A percentile compares a stretch with the other conserved stretches of the same genome.
phyloP scores from a whole-genome alignment of 2,113 vertebrate species.

The Cebidichthys violaceus region DNA sequence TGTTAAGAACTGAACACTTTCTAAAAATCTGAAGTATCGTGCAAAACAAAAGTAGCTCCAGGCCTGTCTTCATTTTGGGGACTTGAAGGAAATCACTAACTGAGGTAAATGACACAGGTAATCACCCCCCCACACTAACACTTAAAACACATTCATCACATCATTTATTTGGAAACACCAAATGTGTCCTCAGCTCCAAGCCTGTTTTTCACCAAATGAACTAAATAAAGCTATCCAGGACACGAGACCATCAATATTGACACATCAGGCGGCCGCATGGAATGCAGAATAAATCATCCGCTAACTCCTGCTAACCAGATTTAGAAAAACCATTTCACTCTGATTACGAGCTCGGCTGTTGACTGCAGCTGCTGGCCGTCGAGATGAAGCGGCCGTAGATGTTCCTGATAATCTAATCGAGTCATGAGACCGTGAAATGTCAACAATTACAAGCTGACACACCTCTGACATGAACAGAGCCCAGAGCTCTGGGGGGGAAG shows the following conservation, averaged over 20 bases:
- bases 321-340: conserved; percentile 55
- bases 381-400: conserved; percentile 20
- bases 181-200: not conserved
- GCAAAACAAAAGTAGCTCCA: too few species aligned
- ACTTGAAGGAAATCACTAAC: not conserved
- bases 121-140: not conserved
- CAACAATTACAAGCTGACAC: conserved; percentile 28
- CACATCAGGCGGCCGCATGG: conserved; percentile 49
- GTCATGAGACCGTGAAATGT: conserved; percentile 62
- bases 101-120: not conserved
- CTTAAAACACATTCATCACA: not conserved
- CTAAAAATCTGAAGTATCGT: not conserved
- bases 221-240: conserved; percentile 37
- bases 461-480: conserved; percentile 6
- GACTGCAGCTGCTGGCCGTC: conserved; percentile 26
- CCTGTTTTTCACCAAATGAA: conserved; percentile 31
- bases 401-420: conserved; percentile 56
- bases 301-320: conserved; percentile 53
- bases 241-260: conserved; percentile 65
- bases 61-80: not conserved
- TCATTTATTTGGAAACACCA: not conserved
- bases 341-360: conserved; percentile 38
- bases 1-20: too few species aligned
- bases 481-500: not conserved
- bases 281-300: conserved; percentile 50